A percentile compares a stretch with the other conserved stretches of the same genome.
phyloP scores from a whole-genome alignment of 2,888 invertebrate species.

The Melitaea athalia region DNA sequence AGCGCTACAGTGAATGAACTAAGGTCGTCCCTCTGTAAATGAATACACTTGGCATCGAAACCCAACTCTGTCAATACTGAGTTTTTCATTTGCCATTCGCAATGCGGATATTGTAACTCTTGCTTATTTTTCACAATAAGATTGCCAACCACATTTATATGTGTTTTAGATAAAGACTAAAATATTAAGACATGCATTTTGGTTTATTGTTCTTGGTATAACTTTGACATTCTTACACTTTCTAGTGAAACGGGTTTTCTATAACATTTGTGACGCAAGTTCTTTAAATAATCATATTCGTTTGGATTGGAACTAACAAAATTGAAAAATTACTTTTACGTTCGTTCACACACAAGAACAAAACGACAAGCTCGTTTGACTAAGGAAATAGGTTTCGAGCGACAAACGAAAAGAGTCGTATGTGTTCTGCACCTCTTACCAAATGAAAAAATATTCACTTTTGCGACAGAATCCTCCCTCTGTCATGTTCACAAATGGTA shows the following conservation, averaged over 20 bases:
- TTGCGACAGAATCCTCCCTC: conserved; percentile 21
- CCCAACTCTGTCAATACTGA: conserved; percentile 32
- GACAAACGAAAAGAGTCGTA: conserved; percentile 16
- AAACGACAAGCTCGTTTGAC: conserved; percentile 5
- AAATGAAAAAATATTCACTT: conserved; percentile 25
- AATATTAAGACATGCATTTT: background rate
- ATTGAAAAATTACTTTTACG: background rate
- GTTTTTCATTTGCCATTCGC: conserved; percentile 42
- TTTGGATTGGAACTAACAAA: background rate
- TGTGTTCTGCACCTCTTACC: conserved; percentile 19
- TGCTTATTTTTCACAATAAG: conserved; percentile 36
- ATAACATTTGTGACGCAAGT: background rate
- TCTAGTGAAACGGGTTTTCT: background rate
- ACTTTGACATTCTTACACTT: background rate
- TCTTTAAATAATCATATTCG: background rate
- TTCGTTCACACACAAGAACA: background rate
- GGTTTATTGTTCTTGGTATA: background rate
- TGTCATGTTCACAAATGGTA: conserved; percentile 15
- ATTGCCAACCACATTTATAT: conserved; percentile 10
- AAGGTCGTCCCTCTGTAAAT: conserved; percentile 26
- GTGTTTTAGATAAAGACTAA: background rate
- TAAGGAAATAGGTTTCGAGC: conserved; percentile 16
- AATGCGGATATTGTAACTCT: conserved; percentile 42
- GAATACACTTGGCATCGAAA: conserved; percentile 29
- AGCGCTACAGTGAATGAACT: conserved; percentile 28